phyloP scores from a whole-genome alignment of 2,888 invertebrate genomes.

The Bellardia pandia region DNA sequence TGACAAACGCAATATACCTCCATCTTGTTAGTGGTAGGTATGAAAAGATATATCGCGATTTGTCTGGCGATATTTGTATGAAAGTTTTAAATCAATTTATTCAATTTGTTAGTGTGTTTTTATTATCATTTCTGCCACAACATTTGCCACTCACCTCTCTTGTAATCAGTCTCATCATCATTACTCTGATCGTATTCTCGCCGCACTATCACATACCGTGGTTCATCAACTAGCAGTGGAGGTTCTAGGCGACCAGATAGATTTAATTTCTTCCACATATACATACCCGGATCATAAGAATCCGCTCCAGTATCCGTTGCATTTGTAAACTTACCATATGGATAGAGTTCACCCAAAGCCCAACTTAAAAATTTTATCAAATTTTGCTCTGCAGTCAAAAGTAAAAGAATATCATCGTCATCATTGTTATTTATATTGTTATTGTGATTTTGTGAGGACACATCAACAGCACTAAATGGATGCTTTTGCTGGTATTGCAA shows the following conservation, averaged over 20 bases:
- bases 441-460: neutral
- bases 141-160: conserved; percentile 62
- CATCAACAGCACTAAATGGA: neutral
- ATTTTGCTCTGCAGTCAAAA: conserved; percentile 81
- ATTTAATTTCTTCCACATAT: conserved; percentile 81
- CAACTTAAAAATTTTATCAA: conserved; percentile 80
- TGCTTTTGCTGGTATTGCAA: conserved; percentile 17
- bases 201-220: conserved; percentile 81
- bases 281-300: conserved; percentile 79
- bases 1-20: too few relatives aligned
- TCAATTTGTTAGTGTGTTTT: neutral
- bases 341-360: conserved; percentile 80
- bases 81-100: too few relatives aligned
- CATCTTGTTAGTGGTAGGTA: too few relatives aligned
- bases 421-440: conserved; percentile 47
- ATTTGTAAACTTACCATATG: conserved; percentile 71
- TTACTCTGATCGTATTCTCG: conserved; percentile 77
- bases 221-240: conserved; percentile 82
- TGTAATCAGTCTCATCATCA: conserved; percentile 72
- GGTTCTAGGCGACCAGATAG: conserved; percentile 81
- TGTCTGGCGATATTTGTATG: too few relatives aligned
- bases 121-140: neutral
- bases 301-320: conserved; percentile 75
- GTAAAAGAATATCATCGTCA: conserved; percentile 77
- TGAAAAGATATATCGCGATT: too few relatives aligned